Base-by-base conservation (phyloP, 2,797 vertebrate genomes). In the Halcyon smyrnensis region DNA sequence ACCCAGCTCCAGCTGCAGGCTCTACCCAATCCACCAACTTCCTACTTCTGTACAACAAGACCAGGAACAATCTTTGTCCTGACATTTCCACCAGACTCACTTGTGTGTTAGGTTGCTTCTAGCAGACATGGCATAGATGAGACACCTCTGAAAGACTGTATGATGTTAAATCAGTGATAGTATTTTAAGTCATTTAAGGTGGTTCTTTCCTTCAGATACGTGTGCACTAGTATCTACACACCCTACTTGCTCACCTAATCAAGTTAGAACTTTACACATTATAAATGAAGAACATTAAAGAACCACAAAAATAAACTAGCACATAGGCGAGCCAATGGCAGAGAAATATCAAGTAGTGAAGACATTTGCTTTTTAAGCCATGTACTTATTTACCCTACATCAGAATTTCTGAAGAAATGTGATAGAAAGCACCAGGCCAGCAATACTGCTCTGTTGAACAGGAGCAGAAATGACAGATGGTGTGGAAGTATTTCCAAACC, bases 271-370 rank as follows among this genome's bases (percentile, higher is more conserved):
- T 62, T 77, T 25, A 23, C 68, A 37, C 30, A 20, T 67, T 67
- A 51, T 19, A 88, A 83, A 67, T 25, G 5, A 89, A 76, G 39
- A 79, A 50, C 14, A 36, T 30, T 80, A 46, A 80, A 83, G 46
- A 56, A 32, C 5, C 5, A 6, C 18, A 56, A 45, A 21, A 75
- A 68, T 37, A 56, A 83, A 7, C 4, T 54, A 54, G 11, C n/a
- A 65, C 84, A 59, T 9, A 56, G 21, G 15, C 7, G 20, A 57
- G 46, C 16, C 68, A 64, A 50, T 36, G 24, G 34, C 27, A 51
- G 54, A 51, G 30, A 67, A 87, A 90, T 91, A 89, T 59, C 60
- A 86, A 48, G 51, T 28, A 83, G 50, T 14, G 43, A 62, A 34
- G 56, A 67, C 11, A 45, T 69, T 34, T 32, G 27, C 28, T 77